Conservation (phyloP, 2,797 vertebrate genomes). For the Crotalus adamanteus region DNA sequence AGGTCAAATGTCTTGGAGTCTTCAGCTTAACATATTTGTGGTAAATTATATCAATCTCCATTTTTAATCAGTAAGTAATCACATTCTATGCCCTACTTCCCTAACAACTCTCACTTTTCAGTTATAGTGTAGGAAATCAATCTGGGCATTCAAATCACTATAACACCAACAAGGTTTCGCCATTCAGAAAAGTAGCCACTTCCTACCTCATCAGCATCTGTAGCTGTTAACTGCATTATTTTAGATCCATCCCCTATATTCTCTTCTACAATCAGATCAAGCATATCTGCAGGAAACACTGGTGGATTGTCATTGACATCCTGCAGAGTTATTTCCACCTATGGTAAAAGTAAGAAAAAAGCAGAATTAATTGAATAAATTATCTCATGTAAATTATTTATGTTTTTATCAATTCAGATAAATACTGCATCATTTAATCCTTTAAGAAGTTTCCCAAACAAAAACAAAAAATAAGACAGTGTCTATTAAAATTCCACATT, state of each 20-base stretch:
- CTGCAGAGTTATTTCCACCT: conserved; percentile 98
- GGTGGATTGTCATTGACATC: conserved; percentile 98
- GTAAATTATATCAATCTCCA: not conserved
- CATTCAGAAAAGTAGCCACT: not conserved
- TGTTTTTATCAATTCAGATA: conserved; percentile 35
- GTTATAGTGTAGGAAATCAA: not conserved
- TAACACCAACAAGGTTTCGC: not conserved
- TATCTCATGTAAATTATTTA: conserved; percentile 36
- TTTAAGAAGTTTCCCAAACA: conserved; percentile 43
- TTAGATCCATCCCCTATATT: conserved; percentile 92
- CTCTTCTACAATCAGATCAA: conserved; percentile 94
- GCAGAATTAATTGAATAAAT: conserved; percentile 24
- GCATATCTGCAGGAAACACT: conserved; percentile 90
- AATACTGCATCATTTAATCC: conserved; percentile 33
- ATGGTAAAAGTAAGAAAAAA: conserved; percentile 58
- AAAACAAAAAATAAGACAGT: conserved; percentile 28
- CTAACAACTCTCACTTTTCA: not conserved
- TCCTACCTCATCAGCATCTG: conserved; percentile 92
- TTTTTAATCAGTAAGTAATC: not conserved
- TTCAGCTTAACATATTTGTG: not conserved
- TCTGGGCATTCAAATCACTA: not conserved
- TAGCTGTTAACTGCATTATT: conserved; percentile 95
- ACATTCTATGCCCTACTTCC: not conserved
- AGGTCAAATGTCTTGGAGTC: not conserved
- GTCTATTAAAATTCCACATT: conserved; percentile 57